Evolutionary conservation across 2,888 invertebrate species (phyloP).

Genomic region (Lasioglossum vierecki): DNA sequence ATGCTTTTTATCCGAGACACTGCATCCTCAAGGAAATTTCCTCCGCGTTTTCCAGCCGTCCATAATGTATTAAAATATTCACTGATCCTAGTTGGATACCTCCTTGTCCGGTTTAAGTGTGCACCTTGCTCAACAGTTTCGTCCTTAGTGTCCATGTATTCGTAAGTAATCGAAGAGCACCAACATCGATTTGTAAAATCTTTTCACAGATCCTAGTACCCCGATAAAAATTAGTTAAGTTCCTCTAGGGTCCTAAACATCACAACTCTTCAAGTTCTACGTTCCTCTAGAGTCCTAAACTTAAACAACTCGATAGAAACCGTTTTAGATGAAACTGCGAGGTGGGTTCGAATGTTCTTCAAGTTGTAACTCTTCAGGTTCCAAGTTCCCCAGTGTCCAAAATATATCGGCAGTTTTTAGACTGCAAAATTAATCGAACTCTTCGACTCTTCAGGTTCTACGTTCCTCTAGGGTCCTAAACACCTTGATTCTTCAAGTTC

Average conservation of each 20-base stretch:
- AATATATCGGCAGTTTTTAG: not conserved
- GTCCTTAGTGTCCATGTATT: not conserved
- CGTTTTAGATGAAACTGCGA: too few species aligned
- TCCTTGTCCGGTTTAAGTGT: not conserved
- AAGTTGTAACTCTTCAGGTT: not conserved
- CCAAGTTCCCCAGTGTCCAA: not conserved
- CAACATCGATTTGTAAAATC: not conserved
- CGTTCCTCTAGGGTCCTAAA: too few species aligned
- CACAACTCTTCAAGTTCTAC: not conserved
- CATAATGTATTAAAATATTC: conserved; percentile 23
- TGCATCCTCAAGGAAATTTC: conserved; percentile 5
- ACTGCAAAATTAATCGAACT: not conserved
- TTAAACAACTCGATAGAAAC: not conserved
- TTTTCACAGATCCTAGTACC: not conserved
- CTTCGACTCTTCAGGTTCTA: not conserved
- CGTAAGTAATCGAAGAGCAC: not conserved
- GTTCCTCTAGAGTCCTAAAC: not conserved
- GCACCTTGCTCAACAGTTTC: not conserved
- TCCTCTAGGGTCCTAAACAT: not conserved
- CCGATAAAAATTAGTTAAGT: not conserved
- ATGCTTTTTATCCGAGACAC: conserved; percentile 26
- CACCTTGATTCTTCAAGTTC: too few species aligned
- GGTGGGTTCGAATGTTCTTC: too few species aligned
- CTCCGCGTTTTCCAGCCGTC: conserved; percentile 13
- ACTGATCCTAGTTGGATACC: not conserved